phyloP scores from a whole-genome alignment of 2,113 vertebrate genomes.

The Thamnophis sirtalis region DNA sequence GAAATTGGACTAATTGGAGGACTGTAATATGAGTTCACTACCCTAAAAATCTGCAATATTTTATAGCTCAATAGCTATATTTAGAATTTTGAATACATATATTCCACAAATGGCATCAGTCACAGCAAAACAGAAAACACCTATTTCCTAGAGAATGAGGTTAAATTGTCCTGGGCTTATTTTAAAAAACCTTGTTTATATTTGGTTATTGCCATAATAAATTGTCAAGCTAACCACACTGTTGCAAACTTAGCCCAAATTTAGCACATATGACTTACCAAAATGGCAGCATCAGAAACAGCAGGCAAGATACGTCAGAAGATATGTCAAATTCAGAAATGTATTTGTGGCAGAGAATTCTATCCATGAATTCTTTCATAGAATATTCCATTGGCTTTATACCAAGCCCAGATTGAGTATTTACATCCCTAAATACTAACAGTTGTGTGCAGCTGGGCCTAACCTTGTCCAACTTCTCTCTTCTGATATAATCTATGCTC shows the following conservation, averaged over 20 bases:
- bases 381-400: background rate
- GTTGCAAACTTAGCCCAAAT: background rate
- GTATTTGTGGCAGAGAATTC: background rate
- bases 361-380: background rate
- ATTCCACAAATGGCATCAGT: background rate
- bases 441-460: background rate
- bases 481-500: background rate
- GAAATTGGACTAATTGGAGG: background rate
- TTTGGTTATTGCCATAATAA: background rate
- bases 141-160: background rate
- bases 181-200: background rate
- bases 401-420: background rate
- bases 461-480: background rate
- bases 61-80: background rate
- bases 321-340: background rate
- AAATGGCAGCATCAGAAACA: background rate
- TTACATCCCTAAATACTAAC: background rate
- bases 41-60: background rate
- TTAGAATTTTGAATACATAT: background rate
- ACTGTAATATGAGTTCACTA: background rate
- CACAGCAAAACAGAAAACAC: background rate
- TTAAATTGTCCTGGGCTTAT: background rate
- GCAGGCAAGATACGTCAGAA: background rate
- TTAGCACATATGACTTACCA: background rate
- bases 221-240: background rate